Base-by-base conservation (phyloP, 2,797 vertebrate genomes). In the Galaxias olidus region DNA sequence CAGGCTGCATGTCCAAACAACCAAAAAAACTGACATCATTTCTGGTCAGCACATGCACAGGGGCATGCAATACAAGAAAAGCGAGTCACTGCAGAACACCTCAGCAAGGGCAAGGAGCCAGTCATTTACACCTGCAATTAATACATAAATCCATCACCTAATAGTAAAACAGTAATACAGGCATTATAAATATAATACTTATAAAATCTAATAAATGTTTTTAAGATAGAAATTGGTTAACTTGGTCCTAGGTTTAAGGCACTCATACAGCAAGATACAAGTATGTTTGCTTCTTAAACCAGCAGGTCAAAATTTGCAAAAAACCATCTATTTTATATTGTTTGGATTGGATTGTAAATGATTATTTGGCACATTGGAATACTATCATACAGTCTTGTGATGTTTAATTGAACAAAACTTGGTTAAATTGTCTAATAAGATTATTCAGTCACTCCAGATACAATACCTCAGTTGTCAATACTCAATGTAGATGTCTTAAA, bases 181-280 rank as follows among this genome's bases (percentile, higher is more conserved):
- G 44, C 66, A 50, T 15, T 50, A 49, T 61, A 49, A 49, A 61
- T 53, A 53, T 17, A 53, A 53, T 59, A 44, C 19, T 45, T 19
- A 60, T 41, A 57, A 68, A 59, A 11, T 50, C 40, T 55, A 49
- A 45, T 41, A 13, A 40, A 50, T 42, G 4, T 43, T 57, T 66
- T 72, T 81, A 13, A 40, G 52, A 47, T 66, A 81, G 10, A 59
- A 41, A 42, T 46, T 59, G 14, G 46, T 48, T 10, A 43, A 8
- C 42, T 48, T 50, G 42, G 78, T 85, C 74, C 78, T 59, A 65
- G 63, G 68, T 74, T 79, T 57, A 90, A 90, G 89, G 88, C 89
- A 90, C 87, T 85, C 77, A 9, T 60, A 71, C 55, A 82, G 66
- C 48, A 46, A 43, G 64, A 43, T 45, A 46, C 30, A 30, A 2